Conservation (phyloP, 1,140 invertebrate genomes). For the Whitmania pigra region DNA sequence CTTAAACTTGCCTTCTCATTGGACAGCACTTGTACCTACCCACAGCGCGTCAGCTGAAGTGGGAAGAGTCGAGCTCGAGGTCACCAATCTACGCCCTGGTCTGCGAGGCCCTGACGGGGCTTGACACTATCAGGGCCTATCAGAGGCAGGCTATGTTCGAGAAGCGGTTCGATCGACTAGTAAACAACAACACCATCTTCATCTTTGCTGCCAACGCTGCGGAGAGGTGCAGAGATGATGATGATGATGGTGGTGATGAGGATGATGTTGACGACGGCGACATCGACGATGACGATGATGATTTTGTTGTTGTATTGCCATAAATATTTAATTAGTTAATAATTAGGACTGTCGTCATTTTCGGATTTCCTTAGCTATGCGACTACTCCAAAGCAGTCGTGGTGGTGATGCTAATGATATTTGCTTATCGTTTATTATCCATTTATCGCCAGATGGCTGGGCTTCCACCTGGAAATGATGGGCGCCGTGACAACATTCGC, state of each 20-base stretch:
- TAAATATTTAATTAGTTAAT: no score
- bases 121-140: constrained; percentile 37
- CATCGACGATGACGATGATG: no score
- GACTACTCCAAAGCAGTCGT: no score
- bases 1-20: neutral
- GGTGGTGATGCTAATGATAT: no score
- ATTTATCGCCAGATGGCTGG: constrained; percentile 60
- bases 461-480: constrained; percentile 70
- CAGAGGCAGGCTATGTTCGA: constrained; percentile 45
- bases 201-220: constrained; percentile 54
- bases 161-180: constrained; percentile 41
- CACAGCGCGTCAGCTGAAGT: constrained; percentile 82
- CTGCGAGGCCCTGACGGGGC: constrained; percentile 58
- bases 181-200: constrained; percentile 53
- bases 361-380: no score
- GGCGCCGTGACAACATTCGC: constrained; percentile 47
- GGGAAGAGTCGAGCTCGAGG: constrained; percentile 85
- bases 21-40: constrained; percentile 64
- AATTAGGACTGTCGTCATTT: no score
- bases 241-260: no score
- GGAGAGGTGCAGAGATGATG: neutral
- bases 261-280: no score
- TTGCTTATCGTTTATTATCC: no score
- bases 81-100: constrained; percentile 98
- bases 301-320: no score